Base-by-base conservation (phyloP, 2,113 vertebrate genomes). In the Sturnira hondurensis region DNA sequence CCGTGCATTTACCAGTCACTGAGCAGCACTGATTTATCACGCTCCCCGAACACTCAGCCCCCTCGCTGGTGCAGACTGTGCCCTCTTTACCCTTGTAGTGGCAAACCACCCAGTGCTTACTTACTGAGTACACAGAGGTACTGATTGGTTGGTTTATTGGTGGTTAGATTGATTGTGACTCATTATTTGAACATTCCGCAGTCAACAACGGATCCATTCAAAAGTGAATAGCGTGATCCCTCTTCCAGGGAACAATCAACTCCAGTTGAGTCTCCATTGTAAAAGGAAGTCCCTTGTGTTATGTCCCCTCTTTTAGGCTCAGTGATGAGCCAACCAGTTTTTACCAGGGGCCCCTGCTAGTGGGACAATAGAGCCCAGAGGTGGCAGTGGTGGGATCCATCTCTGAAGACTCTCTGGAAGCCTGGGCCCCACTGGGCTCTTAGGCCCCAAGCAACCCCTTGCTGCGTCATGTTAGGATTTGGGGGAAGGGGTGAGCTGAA, bases 1-100 rank as follows among this genome's bases (percentile, higher is more conserved):
- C 22, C 19, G 11, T 5, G 11, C 20, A 45, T 41, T 36, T 28
- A 41, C 36, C 15, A 2, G 3, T 33, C 47, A 17, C 4, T 16
- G 2, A 26, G 4, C 36, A 45, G 38, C 3, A 5, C 43, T 11
- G 31, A 61, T 41, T 47, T 36, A 1, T 31, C 47, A 10, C 0
- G 0, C 45, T 61, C 45, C 47, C 45, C 26, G 24, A 52, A 33
- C 67, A 61, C 2, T 43, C 17, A 52, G 33, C 36, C 7, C 47
- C 19, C 52, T 85, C 13, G 19, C 14, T 28, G 26, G 10, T 4
- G 9, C 0, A 1, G 4, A 12, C 22, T 9, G 8, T 20, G 11
- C 2, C 20, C 33, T 58, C 13, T 36, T 33, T 45, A 41, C 50
- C 76, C 38, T 63, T 14, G 19, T 19, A 86, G 36, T 19, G 26